Percentiles rank a stretch among this genome's conserved stretches.
These are phyloP conservation scores for Drosophila engyochracea DNA, from an alignment of 2,888 invertebrate genomes.

Conservation along the genomic window DNA sequence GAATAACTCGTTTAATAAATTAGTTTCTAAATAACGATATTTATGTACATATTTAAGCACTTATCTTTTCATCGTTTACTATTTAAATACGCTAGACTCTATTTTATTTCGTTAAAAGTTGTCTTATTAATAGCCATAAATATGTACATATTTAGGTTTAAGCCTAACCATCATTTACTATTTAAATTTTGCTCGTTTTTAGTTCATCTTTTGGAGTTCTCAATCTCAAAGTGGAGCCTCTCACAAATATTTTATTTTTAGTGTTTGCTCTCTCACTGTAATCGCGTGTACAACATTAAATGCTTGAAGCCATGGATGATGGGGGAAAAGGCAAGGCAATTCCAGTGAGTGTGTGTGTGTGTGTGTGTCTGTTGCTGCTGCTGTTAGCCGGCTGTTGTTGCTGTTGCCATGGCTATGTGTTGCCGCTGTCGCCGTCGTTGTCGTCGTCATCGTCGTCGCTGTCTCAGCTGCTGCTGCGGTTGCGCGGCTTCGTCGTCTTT, in stretches of 20 bases:
- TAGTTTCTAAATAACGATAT: not conserved
- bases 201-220: not conserved
- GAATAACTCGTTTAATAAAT: not conserved
- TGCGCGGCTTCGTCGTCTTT: constrained; percentile 60
- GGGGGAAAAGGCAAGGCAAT: constrained; percentile 61
- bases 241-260: not conserved
- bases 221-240: not conserved
- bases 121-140: not conserved
- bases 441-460: constrained; percentile 11
- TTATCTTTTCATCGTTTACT: not conserved
- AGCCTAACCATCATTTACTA: not conserved
- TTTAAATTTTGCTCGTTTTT: not conserved
- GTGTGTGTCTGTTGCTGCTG: constrained; percentile 35
- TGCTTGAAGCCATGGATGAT: constrained; percentile 51
- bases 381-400: constrained; percentile 56
- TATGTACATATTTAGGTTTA: constrained; percentile 1
- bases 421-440: constrained; percentile 16
- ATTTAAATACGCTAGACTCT: not conserved
- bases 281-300: constrained; percentile 67
- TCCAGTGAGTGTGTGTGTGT: constrained; percentile 13
- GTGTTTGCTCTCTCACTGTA: constrained; percentile 44
- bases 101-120: not conserved
- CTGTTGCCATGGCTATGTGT: constrained; percentile 22
- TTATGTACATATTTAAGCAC: not conserved
- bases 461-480: constrained; percentile 34